Conservation (phyloP, 2,888 invertebrate species). For the Dasypogon diadema region DNA sequence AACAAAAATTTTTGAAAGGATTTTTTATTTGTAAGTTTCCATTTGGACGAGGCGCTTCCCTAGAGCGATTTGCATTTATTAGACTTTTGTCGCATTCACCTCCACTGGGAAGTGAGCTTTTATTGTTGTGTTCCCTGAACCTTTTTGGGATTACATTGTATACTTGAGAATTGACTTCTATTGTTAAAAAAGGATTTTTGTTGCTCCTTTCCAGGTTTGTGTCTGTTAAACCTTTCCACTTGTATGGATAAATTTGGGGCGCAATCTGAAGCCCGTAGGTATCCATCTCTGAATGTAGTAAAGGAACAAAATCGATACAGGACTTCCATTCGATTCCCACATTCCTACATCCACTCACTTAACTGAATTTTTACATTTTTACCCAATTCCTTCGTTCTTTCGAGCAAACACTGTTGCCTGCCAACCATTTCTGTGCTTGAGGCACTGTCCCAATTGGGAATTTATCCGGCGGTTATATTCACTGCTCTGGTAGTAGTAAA, state of each 20-base stretch:
- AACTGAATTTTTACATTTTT: constrained; percentile 12
- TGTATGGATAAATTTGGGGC: neutral
- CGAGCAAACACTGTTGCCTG: neutral
- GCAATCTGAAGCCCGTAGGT: neutral
- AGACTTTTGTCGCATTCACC: neutral
- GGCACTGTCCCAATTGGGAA: neutral
- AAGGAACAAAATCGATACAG: neutral
- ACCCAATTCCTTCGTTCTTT: neutral
- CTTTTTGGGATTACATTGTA: constrained; percentile 15
- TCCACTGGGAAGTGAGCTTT: neutral
- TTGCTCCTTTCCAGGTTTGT: neutral
- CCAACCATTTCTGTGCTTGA: neutral
- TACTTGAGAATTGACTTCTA: constrained; percentile 14
- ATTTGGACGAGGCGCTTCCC: neutral
- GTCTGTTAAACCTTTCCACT: neutral
- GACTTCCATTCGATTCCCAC: neutral
- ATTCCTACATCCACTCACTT: neutral
- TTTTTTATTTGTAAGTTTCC: too few species aligned
- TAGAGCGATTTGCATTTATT: neutral
- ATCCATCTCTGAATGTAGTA: neutral
- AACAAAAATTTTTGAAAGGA: too few species aligned
- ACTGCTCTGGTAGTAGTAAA: neutral
- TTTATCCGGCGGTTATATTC: neutral
- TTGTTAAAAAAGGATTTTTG: constrained; percentile 6
- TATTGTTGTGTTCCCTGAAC: neutral